Evolutionary conservation across 1,140 invertebrate genomes (phyloP).

Genomic region (Oreohelix idahoensis): DNA sequence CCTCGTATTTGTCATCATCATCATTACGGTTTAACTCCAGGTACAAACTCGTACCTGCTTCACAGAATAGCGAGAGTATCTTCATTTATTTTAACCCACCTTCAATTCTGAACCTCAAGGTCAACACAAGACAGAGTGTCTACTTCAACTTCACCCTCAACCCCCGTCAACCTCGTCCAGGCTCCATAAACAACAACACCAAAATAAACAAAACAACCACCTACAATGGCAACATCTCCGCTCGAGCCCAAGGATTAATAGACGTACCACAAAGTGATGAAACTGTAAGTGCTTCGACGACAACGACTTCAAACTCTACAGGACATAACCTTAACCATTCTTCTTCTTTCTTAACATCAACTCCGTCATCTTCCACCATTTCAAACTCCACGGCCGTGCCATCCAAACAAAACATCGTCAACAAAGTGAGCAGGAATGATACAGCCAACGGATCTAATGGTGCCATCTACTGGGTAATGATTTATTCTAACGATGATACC

Average conservation of each 20-base stretch:
- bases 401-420: too few species aligned
- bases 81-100: constrained; percentile 61
- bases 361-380: too few species aligned
- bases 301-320: too few species aligned
- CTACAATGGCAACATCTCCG: not conserved
- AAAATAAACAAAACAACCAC: not conserved
- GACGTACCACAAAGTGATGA: not conserved
- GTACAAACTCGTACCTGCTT: constrained; percentile 31
- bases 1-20: constrained; percentile 19
- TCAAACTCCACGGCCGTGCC: too few species aligned
- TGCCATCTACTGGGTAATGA: constrained; percentile 39
- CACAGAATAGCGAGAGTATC: constrained; percentile 53
- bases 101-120: constrained; percentile 56
- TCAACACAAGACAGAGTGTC: constrained; percentile 55
- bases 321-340: too few species aligned
- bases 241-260: not conserved
- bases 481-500: constrained; percentile 43
- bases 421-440: too few species aligned
- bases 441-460: too few species aligned
- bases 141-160: constrained; percentile 59
- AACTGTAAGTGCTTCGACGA: too few species aligned
- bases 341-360: too few species aligned
- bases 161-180: constrained; percentile 21
- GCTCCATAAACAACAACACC: not conserved
- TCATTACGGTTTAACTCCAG: not conserved